Base-by-base conservation (phyloP, 2,113 vertebrate species). In the Ceyx melanurus region DNA sequence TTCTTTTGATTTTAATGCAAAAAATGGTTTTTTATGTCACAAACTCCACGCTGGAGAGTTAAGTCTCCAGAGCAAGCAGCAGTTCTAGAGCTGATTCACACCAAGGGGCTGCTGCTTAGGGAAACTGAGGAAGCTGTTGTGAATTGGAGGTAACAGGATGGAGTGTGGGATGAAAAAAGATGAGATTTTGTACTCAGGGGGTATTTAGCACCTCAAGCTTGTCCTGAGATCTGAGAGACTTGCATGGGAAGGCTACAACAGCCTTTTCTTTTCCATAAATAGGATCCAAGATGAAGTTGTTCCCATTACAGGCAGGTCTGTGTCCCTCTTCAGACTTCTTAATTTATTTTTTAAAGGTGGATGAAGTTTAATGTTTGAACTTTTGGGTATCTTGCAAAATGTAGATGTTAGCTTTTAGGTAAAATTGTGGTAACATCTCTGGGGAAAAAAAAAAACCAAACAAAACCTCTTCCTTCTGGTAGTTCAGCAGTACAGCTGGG, bases 81-180 rank as follows among this genome's bases (percentile, higher is more conserved):
- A 81, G 72, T 54, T 68, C 73, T 84, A 86, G 76, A 25, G 83
- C 68, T 29, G 13, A 19, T 33, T 82, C 68, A 57, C 60, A 7
- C 60, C 62, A 86, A 90, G 77, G 77, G 82, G 9, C 40, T 13
- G 73, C 51, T 37, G 2, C 29, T 46, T 46, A 7, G 8, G 42
- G 15, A 37, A 68, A 73, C 22, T 65, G 33, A 71, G 80, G 91
- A 37, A 37, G 60, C 54, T 77, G 56, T 73, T 77, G 23, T 6
- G 74, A 92, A 88, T 51, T 81, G 89, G 80, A 93, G 62, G 46
- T 54, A 92, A 86, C 78, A 83, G 73, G 65, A 9, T 28, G 80
- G 61, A 42, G n/a, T 62, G 56, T 33, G 43, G 86, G 84, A 54
- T 26, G 73, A 81, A 33, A 13, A 56, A 53, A 14, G 60, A 54